A percentile compares a stretch with the other conserved stretches of the same genome.
Evolutionary conservation across 2,888 invertebrate genomes (phyloP).

Genomic region (Tenthredo livida): DNA sequence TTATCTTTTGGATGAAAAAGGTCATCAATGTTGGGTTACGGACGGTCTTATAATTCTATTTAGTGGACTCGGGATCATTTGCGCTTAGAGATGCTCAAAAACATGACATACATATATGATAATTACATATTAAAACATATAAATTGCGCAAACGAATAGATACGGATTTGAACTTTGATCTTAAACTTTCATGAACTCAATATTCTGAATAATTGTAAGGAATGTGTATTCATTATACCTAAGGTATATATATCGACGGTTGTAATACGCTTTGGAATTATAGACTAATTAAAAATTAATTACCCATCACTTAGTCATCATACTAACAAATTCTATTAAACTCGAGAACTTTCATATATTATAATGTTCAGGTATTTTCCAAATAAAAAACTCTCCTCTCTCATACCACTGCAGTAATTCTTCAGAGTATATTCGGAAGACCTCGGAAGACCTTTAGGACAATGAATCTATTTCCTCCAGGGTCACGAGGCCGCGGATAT

Average conservation of each 20-base stretch:
- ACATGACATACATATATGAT: background rate
- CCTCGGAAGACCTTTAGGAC: background rate
- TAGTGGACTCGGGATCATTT: background rate
- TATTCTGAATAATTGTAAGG: background rate
- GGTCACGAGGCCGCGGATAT: conserved; percentile 10
- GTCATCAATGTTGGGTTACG: background rate
- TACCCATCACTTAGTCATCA: background rate
- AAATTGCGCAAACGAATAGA: background rate
- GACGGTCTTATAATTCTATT: background rate
- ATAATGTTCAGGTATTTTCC: background rate
- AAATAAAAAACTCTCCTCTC: background rate
- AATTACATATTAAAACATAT: background rate
- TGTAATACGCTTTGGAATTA: conserved; percentile 18
- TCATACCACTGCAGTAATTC: background rate
- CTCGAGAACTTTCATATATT: background rate
- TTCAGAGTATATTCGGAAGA: background rate
- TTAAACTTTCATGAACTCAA: background rate
- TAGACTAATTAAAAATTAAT: conserved; percentile 19
- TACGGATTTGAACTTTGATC: conserved; percentile 21
- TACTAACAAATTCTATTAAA: conserved; percentile 34
- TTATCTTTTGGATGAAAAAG: background rate
- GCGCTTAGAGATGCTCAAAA: background rate
- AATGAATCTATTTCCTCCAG: background rate
- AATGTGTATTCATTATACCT: background rate
- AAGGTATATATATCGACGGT: background rate